Evolutionary conservation across 2,113 vertebrate species (phyloP).

Genomic region (Cromileptes altivelis): DNA sequence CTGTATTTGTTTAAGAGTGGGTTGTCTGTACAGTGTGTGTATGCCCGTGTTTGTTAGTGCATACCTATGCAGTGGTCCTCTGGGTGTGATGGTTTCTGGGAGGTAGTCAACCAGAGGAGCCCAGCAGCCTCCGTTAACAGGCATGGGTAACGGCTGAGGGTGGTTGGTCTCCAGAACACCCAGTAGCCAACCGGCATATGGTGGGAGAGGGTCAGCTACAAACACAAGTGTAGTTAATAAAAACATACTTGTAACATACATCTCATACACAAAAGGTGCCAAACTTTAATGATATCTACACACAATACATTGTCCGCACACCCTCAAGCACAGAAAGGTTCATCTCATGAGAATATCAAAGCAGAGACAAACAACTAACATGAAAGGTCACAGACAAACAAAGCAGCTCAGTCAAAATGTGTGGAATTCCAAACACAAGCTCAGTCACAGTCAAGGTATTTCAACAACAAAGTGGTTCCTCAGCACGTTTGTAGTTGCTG

Average conservation of each 20-base stretch:
- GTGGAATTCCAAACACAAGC: not conserved
- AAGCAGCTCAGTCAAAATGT: not conserved
- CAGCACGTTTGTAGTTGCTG: not conserved
- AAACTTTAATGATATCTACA: not conserved
- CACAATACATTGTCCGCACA: not conserved
- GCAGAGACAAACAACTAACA: not conserved
- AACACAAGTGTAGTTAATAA: not conserved
- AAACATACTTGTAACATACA: not conserved
- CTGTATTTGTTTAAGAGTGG: not conserved
- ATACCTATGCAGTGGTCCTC: constrained; percentile 95
- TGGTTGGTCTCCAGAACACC: constrained; percentile 93
- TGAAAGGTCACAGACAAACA: not conserved
- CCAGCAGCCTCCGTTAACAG: constrained; percentile 97
- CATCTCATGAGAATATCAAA: not conserved
- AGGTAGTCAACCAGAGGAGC: constrained; percentile 97
- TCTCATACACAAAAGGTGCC: not conserved
- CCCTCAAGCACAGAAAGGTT: not conserved
- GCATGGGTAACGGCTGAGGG: constrained; percentile 96
- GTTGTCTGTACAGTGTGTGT: not conserved
- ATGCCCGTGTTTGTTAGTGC: constrained; percentile 19
- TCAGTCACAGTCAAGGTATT: not conserved
- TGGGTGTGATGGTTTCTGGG: constrained; percentile 95
- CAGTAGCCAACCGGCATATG: constrained; percentile 95
- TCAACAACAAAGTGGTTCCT: not conserved
- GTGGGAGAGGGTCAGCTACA: constrained; percentile 93